Conservation (phyloP, 64 coral and sea anemone genomes). For the Anthopleura sola region DNA sequence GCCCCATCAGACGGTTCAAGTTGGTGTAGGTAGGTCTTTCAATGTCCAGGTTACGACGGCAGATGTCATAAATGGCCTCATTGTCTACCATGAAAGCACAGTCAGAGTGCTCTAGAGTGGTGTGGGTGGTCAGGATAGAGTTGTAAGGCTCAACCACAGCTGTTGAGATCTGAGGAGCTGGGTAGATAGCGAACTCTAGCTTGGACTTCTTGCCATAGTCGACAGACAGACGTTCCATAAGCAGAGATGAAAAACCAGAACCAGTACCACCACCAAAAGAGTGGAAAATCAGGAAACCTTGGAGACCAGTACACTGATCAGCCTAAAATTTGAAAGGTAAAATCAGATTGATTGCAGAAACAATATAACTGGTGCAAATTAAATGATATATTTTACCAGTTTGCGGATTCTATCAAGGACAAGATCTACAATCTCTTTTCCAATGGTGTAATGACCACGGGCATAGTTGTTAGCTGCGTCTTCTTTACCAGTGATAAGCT, state of each 20-base stretch:
- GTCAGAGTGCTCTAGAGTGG: slow-evolving; percentile 30
- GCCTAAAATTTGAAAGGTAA: neutral
- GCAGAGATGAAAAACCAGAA: slow-evolving; percentile 13
- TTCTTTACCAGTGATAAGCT: slow-evolving; percentile 44
- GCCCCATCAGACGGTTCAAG: neutral
- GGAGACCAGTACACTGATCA: slow-evolving; percentile 31
- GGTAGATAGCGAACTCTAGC: slow-evolving; percentile 32
- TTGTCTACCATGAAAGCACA: slow-evolving; percentile 30
- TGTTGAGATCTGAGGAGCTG: slow-evolving; percentile 30
- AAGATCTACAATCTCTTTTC: slow-evolving; percentile 19
- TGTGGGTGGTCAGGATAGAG: slow-evolving; percentile 32
- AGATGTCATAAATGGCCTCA: neutral
- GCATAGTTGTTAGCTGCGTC: slow-evolving; percentile 50
- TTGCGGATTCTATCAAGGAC: slow-evolving; percentile 13
- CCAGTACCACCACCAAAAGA: slow-evolving; percentile 31
- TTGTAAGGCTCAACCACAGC: slow-evolving; percentile 30
- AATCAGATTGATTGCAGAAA: neutral
- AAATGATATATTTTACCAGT: neutral
- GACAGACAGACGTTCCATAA: slow-evolving; percentile 42
- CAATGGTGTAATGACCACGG: slow-evolving; percentile 24
- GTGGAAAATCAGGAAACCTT: slow-evolving; percentile 30
- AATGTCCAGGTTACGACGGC: slow-evolving; percentile 10
- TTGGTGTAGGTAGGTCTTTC: slow-evolving; percentile 32
- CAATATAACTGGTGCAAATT: neutral
- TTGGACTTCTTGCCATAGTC: slow-evolving; percentile 36